Evolutionary conservation across 2,888 invertebrate species (phyloP).

Genomic region (Euzetes globulus): DNA sequence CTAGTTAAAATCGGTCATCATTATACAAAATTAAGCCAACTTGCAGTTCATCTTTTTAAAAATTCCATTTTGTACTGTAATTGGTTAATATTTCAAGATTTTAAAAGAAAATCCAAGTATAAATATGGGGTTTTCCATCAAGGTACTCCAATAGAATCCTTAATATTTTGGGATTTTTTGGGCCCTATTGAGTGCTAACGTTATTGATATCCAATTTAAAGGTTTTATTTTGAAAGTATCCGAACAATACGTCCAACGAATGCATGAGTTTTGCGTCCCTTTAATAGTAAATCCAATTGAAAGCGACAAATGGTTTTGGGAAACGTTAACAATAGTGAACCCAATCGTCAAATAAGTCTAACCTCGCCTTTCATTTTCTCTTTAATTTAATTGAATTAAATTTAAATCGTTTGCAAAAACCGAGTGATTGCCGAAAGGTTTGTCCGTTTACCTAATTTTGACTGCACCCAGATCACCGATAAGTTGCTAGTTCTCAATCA

Average conservation of each 20-base stretch:
- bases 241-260: background rate
- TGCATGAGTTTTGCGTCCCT: background rate
- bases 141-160: no score
- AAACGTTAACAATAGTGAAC: background rate
- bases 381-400: background rate
- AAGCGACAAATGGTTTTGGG: background rate
- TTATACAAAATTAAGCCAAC: no score
- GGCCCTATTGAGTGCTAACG: background rate
- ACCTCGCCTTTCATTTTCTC: background rate
- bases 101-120: no score
- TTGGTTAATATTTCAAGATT: no score
- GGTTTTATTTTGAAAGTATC: background rate
- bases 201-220: background rate
- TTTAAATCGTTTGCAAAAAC: background rate
- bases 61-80: no score
- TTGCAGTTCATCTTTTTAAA: no score
- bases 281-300: background rate
- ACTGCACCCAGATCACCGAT: no score
- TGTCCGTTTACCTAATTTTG: no score
- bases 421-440: no score
- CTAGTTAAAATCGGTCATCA: no score
- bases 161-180: background rate
- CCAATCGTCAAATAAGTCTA: background rate
- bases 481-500: no score
- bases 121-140: no score